Percentiles rank a stretch among this genome's conserved stretches.
Evolutionary conservation across 2,797 vertebrate species (phyloP).

Genomic region (Yasuhikotakia modesta): DNA sequence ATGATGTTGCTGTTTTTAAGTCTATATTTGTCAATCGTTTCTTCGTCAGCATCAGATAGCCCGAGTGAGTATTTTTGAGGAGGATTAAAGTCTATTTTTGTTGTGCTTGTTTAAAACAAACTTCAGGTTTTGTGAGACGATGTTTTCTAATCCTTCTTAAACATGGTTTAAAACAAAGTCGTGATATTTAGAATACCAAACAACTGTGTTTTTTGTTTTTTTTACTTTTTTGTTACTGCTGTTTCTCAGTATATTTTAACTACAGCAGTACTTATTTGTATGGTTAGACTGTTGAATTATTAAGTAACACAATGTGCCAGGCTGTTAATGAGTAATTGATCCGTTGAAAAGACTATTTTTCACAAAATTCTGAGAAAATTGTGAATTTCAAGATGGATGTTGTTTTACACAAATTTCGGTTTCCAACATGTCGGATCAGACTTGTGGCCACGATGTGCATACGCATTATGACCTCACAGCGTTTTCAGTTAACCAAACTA

Average conservation of each 20-base stretch:
- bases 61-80: conserved; percentile 49
- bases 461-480: neutral
- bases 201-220: neutral
- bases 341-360: neutral
- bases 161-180: neutral
- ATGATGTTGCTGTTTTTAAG: conserved; percentile 26
- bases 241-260: neutral
- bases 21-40: conserved; percentile 9
- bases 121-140: neutral
- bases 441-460: neutral
- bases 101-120: too few species aligned
- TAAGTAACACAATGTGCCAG: neutral
- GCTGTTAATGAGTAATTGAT: neutral
- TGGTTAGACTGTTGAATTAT: neutral
- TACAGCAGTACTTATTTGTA: neutral
- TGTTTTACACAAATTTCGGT: neutral
- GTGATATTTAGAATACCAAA: neutral
- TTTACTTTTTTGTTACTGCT: neutral
- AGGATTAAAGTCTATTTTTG: neutral
- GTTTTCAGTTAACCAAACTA: neutral
- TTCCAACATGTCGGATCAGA: conserved; percentile 13
- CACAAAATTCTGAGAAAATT: neutral
- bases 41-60: neutral
- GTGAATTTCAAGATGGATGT: neutral
- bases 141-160: neutral